Base-by-base conservation (phyloP, 2,888 invertebrate species). In the Adelphocoris suturalis region DNA sequence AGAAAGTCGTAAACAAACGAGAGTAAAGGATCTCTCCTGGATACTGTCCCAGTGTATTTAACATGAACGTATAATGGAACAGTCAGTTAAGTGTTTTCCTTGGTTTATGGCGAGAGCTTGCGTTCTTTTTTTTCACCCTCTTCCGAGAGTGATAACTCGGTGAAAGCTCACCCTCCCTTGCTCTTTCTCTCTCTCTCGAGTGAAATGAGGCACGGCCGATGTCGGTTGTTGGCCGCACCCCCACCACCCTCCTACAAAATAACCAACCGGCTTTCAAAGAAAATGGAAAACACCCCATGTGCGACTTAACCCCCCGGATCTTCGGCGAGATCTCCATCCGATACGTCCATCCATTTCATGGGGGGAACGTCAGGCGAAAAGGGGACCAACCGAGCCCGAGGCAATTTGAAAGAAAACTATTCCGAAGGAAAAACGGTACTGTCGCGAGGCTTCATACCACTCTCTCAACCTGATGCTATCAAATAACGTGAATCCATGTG, bases 121-220 rank as follows among this genome's bases (percentile, higher is more conserved):
- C 48, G 13, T 27, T 82, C 19, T 52, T 82, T 82, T 82, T 82
- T 82, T 52, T 7, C n/a, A n/a, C 37, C 37, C 37, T 28, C 52
- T 52, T 82, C 52, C 82, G 52, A 48, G 48, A 82, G 52, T 82
- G 19, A 82, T 82, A 82, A 82, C 82, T 82, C 23, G 82, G 82
- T 82, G 52, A 82, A 82, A 82, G 82, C 82, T 23, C 82, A 27
- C 82, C 52, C 52, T 19, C 48, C 80, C 80, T 9, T 37, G 3
- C 37, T 37, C 37, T 37, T 7, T 7, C 37, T 37, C 37, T 37
- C 37, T 37, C 7, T 27, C 46, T 52, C 48, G 23, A 82, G 82
- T 82, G 82, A 82, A 82, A 82, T 82, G 82, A 82, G 82, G 82
- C 82, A 52, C 52, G n/a, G 82, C 82, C 82, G 46, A 48, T 80